Conservation (phyloP, 2,888 invertebrate species). For the Eilema sororculum region DNA sequence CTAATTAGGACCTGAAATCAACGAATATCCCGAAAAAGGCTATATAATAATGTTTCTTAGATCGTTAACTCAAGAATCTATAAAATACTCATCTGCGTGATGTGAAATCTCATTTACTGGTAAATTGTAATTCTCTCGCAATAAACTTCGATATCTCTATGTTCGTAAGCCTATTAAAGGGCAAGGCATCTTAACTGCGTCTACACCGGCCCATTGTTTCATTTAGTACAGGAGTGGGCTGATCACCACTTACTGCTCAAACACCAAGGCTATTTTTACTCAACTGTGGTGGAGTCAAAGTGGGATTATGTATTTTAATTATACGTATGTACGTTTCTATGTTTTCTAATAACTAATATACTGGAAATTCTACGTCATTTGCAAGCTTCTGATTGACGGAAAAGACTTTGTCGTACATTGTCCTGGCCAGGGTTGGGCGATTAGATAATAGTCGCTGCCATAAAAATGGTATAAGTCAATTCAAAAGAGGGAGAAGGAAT, state of each 20-base stretch:
- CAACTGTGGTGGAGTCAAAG: not conserved
- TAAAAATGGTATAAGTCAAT: too few species aligned
- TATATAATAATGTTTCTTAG: not conserved
- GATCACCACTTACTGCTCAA: not conserved
- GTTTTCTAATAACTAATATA: too few species aligned
- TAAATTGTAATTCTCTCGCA: not conserved
- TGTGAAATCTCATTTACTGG: not conserved
- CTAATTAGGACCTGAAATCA: not conserved
- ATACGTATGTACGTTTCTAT: not conserved
- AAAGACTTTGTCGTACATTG: too few species aligned
- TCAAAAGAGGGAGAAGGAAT: too few species aligned
- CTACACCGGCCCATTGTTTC: not conserved
- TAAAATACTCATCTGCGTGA: not conserved
- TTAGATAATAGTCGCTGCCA: too few species aligned
- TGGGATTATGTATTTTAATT: not conserved
- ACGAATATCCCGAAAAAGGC: too few species aligned
- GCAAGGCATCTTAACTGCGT: not conserved
- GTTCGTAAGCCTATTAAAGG: not conserved
- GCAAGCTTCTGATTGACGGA: too few species aligned
- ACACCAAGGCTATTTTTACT: not conserved
- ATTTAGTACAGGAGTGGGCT: not conserved
- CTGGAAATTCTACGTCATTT: too few species aligned
- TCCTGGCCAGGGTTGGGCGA: too few species aligned
- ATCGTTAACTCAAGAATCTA: not conserved
- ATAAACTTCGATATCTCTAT: not conserved